A percentile compares a stretch with the other conserved stretches of the same genome.
phyloP scores from a whole-genome alignment of 1,140 invertebrate genomes.

The Eurosta solidaginis region DNA sequence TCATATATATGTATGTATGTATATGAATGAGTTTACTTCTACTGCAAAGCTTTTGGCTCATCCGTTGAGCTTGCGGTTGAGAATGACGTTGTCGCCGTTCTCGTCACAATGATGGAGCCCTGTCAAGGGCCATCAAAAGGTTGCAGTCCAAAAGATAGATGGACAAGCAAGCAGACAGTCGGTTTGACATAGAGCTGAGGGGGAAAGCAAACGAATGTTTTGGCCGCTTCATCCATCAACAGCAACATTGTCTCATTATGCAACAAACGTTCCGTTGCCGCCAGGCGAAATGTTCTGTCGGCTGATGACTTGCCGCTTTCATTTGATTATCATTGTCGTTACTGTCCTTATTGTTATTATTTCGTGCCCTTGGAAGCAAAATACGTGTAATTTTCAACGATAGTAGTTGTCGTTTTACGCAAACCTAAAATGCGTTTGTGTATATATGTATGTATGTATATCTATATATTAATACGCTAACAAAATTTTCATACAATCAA shows the following conservation, averaged over 20 bases:
- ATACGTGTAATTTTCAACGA: conserved; percentile 20
- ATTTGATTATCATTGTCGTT: too few relatives aligned
- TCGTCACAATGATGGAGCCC: conserved; percentile 25
- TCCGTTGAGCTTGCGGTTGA: not conserved
- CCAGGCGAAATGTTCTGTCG: not conserved
- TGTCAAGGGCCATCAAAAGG: conserved; percentile 27
- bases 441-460: too few relatives aligned
- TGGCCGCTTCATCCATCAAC: not conserved
- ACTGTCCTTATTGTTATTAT: not conserved
- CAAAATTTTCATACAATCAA: too few relatives aligned
- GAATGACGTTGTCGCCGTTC: conserved; percentile 20
- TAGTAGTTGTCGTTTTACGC: not conserved
- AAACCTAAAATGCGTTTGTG: not conserved
- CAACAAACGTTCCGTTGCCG: conserved; percentile 14
- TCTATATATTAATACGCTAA: too few relatives aligned
- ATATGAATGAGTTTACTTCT: too few relatives aligned
- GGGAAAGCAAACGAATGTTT: not conserved
- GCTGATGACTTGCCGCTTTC: not conserved
- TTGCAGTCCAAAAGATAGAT: not conserved
- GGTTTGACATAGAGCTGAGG: not conserved
- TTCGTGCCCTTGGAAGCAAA: conserved; percentile 7
- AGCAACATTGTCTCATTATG: conserved; percentile 27
- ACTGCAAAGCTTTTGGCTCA: not conserved
- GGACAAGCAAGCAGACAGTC: not conserved
- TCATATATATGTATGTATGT: too few relatives aligned